These are phyloP conservation scores for Anaspis maculata DNA, from an alignment of 2,888 invertebrate genomes.

Conservation along the genomic window DNA sequence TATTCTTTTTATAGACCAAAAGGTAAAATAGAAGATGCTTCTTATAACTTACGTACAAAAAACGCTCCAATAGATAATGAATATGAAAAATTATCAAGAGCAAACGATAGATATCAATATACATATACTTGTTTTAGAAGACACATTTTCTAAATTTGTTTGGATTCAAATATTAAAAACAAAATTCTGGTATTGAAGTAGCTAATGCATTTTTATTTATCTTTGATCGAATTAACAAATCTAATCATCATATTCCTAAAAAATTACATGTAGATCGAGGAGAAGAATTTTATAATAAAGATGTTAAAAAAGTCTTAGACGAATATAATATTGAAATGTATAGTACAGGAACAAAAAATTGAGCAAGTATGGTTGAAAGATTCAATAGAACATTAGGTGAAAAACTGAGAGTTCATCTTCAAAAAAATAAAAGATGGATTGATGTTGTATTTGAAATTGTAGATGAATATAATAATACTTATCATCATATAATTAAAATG, in stretches of 20 bases:
- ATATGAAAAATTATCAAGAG: neutral
- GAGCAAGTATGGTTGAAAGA: constrained; percentile 1
- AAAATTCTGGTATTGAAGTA: constrained; percentile 1
- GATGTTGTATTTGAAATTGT: neutral
- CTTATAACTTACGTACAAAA: neutral
- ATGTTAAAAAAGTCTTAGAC: neutral
- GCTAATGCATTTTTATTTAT: no score
- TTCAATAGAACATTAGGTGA: neutral
- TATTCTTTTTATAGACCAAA: neutral
- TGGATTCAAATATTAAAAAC: neutral
- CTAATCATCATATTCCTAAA: neutral
- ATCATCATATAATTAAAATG: constrained; percentile 1
- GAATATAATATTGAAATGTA: constrained; percentile 1
- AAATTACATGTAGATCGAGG: neutral
- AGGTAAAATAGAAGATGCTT: neutral
- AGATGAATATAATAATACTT: neutral
- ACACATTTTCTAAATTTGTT: neutral
- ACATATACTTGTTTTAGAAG: neutral
- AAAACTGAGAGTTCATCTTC: neutral
- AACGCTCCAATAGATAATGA: neutral
- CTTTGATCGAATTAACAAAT: neutral
- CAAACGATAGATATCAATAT: neutral
- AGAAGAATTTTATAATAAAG: constrained; percentile 1
- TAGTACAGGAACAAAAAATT: neutral
- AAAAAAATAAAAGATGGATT: neutral